A percentile compares a stretch with the other conserved stretches of the same genome.
Evolutionary conservation across 2,797 vertebrate genomes (phyloP).

Genomic region (Dipus sagitta): DNA sequence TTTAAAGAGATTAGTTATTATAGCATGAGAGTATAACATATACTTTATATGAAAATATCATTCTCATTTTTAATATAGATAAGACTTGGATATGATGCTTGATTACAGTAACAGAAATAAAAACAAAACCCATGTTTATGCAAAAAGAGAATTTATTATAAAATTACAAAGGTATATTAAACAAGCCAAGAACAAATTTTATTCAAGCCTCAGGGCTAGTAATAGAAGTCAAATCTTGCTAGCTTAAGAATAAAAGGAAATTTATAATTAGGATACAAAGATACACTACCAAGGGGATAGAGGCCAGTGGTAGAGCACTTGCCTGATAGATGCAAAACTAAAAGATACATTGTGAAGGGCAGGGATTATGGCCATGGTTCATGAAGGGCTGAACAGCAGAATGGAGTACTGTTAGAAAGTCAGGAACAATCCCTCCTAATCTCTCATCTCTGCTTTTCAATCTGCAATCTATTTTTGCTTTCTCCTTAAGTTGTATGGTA

Average conservation of each 20-base stretch:
- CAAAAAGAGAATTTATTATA: conserved; percentile 46
- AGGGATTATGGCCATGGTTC: not conserved
- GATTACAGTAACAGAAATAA: conserved; percentile 39
- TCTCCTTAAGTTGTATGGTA: not conserved
- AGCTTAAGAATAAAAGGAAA: conserved; percentile 34
- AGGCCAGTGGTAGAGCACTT: too few species aligned
- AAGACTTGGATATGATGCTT: conserved; percentile 47
- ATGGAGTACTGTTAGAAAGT: not conserved
- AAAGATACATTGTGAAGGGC: not conserved
- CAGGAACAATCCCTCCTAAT: not conserved
- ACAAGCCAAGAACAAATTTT: conserved; percentile 60
- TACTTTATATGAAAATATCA: conserved; percentile 8
- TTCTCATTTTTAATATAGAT: conserved; percentile 49
- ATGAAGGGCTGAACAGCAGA: not conserved
- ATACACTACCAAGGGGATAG: not conserved
- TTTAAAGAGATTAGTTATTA: conserved; percentile 37
- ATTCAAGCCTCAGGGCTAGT: conserved; percentile 21
- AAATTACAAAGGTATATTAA: conserved; percentile 17
- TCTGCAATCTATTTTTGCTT: not conserved
- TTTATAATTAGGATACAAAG: conserved; percentile 47
- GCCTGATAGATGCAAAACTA: too few species aligned
- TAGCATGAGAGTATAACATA: conserved; percentile 4
- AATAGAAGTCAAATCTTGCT: conserved; percentile 50
- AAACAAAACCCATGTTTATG: conserved; percentile 26
- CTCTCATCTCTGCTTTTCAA: conserved; percentile 6